A percentile compares a stretch with the other conserved stretches of the same genome.
Conservation (phyloP, 2,888 invertebrate genomes). For the Apantesis nais region DNA sequence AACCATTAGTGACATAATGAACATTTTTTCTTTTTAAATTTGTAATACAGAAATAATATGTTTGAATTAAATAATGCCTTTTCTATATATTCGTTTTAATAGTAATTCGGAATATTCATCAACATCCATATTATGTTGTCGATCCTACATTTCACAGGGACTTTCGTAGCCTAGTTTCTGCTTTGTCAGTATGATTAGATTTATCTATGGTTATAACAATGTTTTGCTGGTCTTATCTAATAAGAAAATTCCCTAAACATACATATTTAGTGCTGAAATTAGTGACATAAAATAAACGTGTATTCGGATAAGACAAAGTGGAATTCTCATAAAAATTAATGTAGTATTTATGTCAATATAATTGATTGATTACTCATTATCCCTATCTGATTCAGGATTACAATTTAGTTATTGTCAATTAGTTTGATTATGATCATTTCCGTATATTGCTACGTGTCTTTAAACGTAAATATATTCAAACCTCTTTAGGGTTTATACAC, state of each 20-base stretch:
- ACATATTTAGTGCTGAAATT: neutral
- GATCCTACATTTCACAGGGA: neutral
- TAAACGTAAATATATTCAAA: slow-evolving; percentile 3
- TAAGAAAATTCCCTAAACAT: neutral
- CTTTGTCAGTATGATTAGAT: neutral
- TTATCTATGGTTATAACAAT: neutral
- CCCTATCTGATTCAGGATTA: slow-evolving; percentile 29
- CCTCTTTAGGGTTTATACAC: neutral
- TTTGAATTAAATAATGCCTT: neutral
- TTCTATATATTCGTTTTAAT: too few species aligned
- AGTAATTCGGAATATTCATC: neutral
- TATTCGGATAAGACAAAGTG: slow-evolving; percentile 8
- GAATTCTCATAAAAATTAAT: slow-evolving; percentile 16
- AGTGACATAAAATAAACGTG: neutral
- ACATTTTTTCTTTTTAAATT: too few species aligned
- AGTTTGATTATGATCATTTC: slow-evolving; percentile 42
- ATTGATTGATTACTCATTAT: slow-evolving; percentile 26
- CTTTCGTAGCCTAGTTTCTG: neutral
- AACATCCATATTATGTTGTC: neutral
- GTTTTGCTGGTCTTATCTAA: neutral
- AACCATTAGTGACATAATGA: too few species aligned
- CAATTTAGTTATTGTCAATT: slow-evolving; percentile 32
- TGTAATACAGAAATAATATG: neutral
- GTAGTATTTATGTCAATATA: slow-evolving; percentile 20
- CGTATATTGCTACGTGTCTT: slow-evolving; percentile 21